Conservation (phyloP, 2,888 invertebrate genomes). For the Matsumyia berberina region DNA sequence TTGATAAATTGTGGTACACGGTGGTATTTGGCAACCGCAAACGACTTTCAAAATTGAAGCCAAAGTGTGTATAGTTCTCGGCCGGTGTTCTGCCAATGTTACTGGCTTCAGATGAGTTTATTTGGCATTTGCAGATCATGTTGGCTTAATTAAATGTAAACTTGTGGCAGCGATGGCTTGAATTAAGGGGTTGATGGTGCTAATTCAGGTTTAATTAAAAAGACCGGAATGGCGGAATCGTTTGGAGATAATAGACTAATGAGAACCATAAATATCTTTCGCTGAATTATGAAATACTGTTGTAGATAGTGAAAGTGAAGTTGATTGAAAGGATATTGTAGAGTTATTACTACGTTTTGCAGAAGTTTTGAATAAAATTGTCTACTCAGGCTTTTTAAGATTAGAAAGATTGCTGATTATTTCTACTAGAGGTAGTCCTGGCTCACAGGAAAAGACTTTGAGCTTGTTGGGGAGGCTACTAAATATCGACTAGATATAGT, state of each 20-base stretch:
- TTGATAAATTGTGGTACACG: conserved; percentile 42
- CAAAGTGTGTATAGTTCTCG: conserved; percentile 7
- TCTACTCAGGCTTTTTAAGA: no score
- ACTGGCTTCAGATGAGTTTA: conserved; percentile 5
- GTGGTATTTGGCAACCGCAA: conserved; percentile 48
- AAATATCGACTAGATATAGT: no score
- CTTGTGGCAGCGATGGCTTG: conserved; percentile 14
- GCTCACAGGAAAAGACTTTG: no score
- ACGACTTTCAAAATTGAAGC: conserved; percentile 38
- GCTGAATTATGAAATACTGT: neutral
- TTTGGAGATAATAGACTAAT: neutral
- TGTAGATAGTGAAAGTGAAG: neutral
- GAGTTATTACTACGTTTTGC: no score
- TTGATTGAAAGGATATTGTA: neutral
- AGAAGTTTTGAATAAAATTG: no score
- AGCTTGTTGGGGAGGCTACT: no score
- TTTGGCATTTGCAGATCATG: conserved; percentile 53
- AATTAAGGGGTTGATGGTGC: neutral
- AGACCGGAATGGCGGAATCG: neutral
- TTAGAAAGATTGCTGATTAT: no score
- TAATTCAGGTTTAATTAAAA: conserved; percentile 39
- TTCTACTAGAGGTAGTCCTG: no score
- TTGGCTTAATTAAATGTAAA: conserved; percentile 48
- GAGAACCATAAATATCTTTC: neutral
- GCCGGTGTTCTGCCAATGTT: conserved; percentile 14